A percentile compares a stretch with the other conserved stretches of the same genome.
Evolutionary conservation across 1,140 invertebrate genomes (phyloP).

Genomic region (Limonius californicus): DNA sequence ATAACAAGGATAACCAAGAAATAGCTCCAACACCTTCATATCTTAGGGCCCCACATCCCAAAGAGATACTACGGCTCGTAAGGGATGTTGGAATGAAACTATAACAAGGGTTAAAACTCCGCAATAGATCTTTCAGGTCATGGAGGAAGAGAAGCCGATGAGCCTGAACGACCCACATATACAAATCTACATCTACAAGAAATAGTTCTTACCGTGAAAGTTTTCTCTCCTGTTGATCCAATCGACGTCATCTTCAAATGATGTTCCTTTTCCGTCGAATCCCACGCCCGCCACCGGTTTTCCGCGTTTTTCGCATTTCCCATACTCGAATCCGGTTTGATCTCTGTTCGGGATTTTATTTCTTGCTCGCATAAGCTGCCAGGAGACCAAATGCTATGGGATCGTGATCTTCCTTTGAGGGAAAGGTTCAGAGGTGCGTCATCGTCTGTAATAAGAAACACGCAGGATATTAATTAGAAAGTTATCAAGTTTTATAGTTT

Average conservation of each 20-base stretch:
- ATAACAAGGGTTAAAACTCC: no score
- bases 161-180: no score
- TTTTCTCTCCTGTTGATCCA: constrained; percentile 40
- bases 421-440: constrained; percentile 75
- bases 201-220: constrained; percentile 43
- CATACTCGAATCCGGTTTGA: constrained; percentile 36
- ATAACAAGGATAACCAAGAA: no score
- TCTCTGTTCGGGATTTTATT: constrained; percentile 45
- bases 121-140: no score
- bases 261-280: constrained; percentile 32
- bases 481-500: no score
- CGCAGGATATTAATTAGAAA: no score
- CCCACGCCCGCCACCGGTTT: constrained; percentile 38
- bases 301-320: constrained; percentile 35
- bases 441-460: constrained; percentile 54
- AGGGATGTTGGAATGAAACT: no score
- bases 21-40: no score
- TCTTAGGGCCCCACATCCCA: no score
- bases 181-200: no score
- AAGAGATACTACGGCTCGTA: no score
- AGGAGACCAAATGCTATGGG: constrained; percentile 71
- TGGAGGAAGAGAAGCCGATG: no score
- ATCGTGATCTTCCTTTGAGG: constrained; percentile 56
- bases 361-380: constrained; percentile 76
- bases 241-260: constrained; percentile 27